Evolutionary conservation across 2,888 invertebrate species (phyloP).

Genomic region (Pheosia tremula): DNA sequence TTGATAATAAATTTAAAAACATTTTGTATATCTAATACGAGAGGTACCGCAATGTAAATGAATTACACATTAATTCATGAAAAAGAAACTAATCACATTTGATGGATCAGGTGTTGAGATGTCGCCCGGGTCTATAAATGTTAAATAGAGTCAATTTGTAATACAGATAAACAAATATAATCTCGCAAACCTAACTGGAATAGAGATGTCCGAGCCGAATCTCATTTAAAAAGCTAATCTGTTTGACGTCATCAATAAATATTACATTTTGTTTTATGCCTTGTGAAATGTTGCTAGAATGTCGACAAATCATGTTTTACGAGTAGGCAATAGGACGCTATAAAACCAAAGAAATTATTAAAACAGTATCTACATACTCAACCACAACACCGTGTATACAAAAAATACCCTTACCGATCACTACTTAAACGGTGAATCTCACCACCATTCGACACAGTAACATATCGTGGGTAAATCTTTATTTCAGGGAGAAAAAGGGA

Average conservation of each 20-base stretch:
- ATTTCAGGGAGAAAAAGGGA: no score
- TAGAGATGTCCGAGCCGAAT: conserved; percentile 31
- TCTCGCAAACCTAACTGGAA: conserved; percentile 31
- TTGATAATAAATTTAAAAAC: no score
- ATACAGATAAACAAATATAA: conserved; percentile 16
- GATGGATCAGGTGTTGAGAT: conserved; percentile 31
- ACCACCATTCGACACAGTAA: no score
- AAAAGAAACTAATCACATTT: conserved; percentile 21
- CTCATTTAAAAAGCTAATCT: conserved; percentile 38
- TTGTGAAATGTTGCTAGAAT: conserved; percentile 19
- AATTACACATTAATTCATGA: no score
- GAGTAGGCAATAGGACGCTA: background rate
- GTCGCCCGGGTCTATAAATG: conserved; percentile 38
- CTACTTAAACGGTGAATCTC: no score
- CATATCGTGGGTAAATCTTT: no score
- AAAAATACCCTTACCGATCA: no score
- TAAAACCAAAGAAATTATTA: no score
- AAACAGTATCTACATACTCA: no score
- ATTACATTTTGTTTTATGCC: conserved; percentile 22
- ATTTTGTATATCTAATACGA: no score
- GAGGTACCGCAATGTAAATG: no score
- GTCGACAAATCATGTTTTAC: conserved; percentile 28
- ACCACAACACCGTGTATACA: no score
- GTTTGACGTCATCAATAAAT: conserved; percentile 25
- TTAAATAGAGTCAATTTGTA: conserved; percentile 38